phyloP scores from a whole-genome alignment of 2,888 invertebrate genomes.

The Belgica antarctica region DNA sequence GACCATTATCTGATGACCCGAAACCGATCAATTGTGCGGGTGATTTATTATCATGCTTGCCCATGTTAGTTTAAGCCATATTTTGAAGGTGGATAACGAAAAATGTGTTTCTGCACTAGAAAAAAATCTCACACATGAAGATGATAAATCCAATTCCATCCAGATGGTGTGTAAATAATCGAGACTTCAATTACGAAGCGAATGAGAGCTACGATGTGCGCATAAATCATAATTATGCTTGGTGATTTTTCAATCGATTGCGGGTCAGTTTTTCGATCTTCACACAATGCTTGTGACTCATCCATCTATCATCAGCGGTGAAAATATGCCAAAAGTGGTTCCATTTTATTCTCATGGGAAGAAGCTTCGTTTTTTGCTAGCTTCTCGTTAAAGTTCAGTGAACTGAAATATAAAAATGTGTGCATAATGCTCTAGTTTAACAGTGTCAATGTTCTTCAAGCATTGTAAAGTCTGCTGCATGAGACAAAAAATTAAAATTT shows the following conservation, averaged over 20 bases:
- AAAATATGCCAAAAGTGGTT: slow-evolving; percentile 11
- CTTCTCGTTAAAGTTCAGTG: slow-evolving; percentile 6
- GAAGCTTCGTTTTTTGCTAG: not conserved
- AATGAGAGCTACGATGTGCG: slow-evolving; percentile 23
- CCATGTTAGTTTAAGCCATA: slow-evolving; percentile 18
- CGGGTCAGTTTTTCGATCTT: not conserved
- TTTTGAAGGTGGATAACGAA: slow-evolving; percentile 7
- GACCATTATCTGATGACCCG: slow-evolving; percentile 35
- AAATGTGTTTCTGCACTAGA: slow-evolving; percentile 6
- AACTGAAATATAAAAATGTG: not conserved
- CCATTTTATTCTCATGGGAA: not conserved
- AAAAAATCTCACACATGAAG: not conserved
- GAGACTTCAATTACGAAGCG: slow-evolving; percentile 13
- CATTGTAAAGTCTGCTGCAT: not conserved
- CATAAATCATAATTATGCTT: slow-evolving; percentile 42
- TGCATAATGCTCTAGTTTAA: slow-evolving; percentile 11
- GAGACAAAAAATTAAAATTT: slow-evolving; percentile 2
- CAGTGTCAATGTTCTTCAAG: not conserved
- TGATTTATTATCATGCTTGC: slow-evolving; percentile 35
- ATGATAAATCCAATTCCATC: slow-evolving; percentile 3
- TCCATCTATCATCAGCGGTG: slow-evolving; percentile 2
- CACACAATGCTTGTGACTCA: not conserved
- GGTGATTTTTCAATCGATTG: slow-evolving; percentile 28
- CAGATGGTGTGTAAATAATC: slow-evolving; percentile 36
- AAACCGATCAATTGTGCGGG: slow-evolving; percentile 40